Conservation (phyloP, 1,140 invertebrate species). For the Trypoxylus dichotomus region DNA sequence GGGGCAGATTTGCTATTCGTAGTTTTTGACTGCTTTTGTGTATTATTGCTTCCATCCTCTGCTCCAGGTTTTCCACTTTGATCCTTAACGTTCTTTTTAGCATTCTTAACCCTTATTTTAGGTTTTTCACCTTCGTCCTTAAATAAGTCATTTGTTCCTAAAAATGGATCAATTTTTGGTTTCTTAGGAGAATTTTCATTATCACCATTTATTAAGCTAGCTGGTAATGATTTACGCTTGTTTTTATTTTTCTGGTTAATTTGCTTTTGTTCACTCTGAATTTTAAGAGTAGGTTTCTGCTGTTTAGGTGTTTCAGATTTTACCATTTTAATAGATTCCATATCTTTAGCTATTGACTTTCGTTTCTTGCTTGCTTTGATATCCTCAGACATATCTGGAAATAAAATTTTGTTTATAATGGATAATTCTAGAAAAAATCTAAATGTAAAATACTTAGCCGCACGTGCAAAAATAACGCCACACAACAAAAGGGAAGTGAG, state of each 20-base stretch:
- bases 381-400: background rate
- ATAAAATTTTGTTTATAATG: background rate
- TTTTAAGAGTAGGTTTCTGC: background rate
- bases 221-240: conserved; percentile 9
- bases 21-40: no score
- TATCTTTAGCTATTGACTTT: background rate
- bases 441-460: background rate
- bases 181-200: background rate
- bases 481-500: background rate
- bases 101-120: background rate
- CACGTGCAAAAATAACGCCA: conserved; percentile 1
- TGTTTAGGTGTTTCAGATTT: background rate
- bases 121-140: background rate
- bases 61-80: background rate
- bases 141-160: conserved; percentile 4
- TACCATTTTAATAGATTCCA: background rate
- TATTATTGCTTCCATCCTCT: background rate
- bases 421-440: background rate
- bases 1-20: no score
- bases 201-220: background rate
- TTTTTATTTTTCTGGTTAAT: background rate
- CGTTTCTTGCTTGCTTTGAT: background rate
- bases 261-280: background rate
- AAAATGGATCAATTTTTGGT: conserved; percentile 5
- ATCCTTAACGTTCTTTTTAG: background rate